Conservation (phyloP, 2,888 invertebrate genomes). For the Calliscelio sp. region DNA sequence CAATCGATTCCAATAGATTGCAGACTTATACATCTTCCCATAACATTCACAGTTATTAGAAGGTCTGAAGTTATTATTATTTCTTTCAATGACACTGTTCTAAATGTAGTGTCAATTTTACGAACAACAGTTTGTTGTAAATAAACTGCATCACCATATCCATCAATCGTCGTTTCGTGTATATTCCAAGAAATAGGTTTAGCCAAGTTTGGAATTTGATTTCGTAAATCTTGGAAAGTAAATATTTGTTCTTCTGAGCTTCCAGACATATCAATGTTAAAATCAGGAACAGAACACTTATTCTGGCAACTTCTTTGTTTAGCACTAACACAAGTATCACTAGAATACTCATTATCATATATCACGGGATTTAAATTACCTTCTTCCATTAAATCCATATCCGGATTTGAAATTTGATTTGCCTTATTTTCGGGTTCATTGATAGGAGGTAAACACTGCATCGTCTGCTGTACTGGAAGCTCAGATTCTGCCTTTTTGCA, state of each 20-base stretch:
- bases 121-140: not conserved
- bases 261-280: not conserved
- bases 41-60: conserved; percentile 4
- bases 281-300: too few species aligned
- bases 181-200: not conserved
- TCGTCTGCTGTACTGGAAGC: too few species aligned
- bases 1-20: not conserved
- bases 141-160: not conserved
- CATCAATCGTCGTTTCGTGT: not conserved
- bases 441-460: too few species aligned
- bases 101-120: not conserved
- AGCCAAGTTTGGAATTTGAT: not conserved
- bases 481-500: too few species aligned
- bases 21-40: not conserved
- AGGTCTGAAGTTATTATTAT: conserved; percentile 6
- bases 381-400: too few species aligned
- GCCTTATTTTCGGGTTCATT: too few species aligned
- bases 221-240: not conserved
- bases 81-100: conserved; percentile 1
- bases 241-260: not conserved
- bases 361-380: too few species aligned
- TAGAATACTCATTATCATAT: too few species aligned
- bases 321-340: too few species aligned
- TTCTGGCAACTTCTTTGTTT: too few species aligned
- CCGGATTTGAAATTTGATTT: too few species aligned